Percentiles rank a stretch among this genome's conserved stretches.
Evolutionary conservation across 2,113 vertebrate genomes (phyloP).

Genomic region (Daboia siamensis): DNA sequence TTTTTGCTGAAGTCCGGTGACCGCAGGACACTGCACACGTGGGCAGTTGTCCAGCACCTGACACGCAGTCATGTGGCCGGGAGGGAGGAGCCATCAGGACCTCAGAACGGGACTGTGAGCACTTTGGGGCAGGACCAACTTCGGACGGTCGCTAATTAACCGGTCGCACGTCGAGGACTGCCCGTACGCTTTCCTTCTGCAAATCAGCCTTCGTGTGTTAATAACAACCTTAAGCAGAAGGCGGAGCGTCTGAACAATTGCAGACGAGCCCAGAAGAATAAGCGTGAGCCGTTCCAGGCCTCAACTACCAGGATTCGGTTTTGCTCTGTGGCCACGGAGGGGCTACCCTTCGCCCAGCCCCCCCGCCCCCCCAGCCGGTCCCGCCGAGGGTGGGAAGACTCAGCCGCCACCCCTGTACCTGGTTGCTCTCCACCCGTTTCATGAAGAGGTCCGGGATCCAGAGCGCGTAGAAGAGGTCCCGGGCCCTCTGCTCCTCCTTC

Average conservation of each 20-base stretch:
- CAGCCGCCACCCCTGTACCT: constrained; percentile 67
- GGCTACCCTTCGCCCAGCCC: too few species aligned
- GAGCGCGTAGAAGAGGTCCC: constrained; percentile 93
- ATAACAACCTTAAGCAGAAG: too few species aligned
- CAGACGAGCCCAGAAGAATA: too few species aligned
- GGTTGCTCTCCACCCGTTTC: constrained; percentile 92
- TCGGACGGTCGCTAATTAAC: too few species aligned
- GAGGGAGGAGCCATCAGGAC: neutral
- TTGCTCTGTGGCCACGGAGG: neutral
- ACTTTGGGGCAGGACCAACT: neutral
- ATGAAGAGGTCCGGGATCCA: constrained; percentile 99
- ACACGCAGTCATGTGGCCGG: too few species aligned
- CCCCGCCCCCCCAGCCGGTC: neutral
- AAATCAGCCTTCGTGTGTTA: too few species aligned
- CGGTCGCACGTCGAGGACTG: neutral
- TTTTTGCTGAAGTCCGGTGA: neutral
- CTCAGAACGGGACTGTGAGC: neutral
- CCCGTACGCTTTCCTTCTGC: neutral
- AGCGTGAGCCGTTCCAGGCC: neutral
- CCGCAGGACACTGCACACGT: neutral
- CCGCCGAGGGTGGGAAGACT: rapidly evolving
- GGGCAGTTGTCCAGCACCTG: neutral
- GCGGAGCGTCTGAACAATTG: too few species aligned
- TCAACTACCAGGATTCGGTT: rapidly evolving
- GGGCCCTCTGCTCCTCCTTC: constrained; percentile 93